Percentiles rank a stretch among this genome's conserved stretches.
Evolutionary conservation across 2,113 vertebrate species (phyloP).

Genomic region (Lophotis ruficrista): DNA sequence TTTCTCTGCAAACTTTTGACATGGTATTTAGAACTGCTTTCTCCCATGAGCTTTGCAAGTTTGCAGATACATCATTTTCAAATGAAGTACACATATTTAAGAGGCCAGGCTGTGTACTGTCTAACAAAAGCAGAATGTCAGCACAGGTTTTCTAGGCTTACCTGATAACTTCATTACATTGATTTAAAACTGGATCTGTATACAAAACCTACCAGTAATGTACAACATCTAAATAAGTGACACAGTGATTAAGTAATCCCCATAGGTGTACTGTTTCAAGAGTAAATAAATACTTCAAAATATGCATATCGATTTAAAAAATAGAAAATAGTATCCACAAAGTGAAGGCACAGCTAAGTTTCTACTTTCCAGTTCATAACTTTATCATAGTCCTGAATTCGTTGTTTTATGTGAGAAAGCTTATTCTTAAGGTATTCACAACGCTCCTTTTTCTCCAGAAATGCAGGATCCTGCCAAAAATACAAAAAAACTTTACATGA

Average conservation of each 20-base stretch:
- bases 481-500: neutral
- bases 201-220: neutral
- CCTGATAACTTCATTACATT: neutral
- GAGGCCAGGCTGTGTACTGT: neutral
- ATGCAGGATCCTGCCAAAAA: slow-evolving; percentile 86
- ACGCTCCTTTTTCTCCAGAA: slow-evolving; percentile 91
- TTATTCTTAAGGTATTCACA: slow-evolving; percentile 97
- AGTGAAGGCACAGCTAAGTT: slow-evolving; percentile 46
- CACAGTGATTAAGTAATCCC: slow-evolving; percentile 14
- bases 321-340: neutral
- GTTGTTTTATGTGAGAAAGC: slow-evolving; percentile 94
- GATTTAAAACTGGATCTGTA: neutral
- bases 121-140: neutral
- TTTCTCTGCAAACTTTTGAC: neutral
- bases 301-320: neutral
- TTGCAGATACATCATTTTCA: neutral
- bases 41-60: neutral
- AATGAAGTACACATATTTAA: neutral
- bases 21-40: neutral
- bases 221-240: neutral
- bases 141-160: neutral
- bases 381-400: slow-evolving; percentile 94
- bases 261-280: neutral
- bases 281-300: slow-evolving; percentile 72
- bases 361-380: slow-evolving; percentile 90